Base-by-base conservation (phyloP, 92 coral and sea anemone species). In the Diadumene lineata region DNA sequence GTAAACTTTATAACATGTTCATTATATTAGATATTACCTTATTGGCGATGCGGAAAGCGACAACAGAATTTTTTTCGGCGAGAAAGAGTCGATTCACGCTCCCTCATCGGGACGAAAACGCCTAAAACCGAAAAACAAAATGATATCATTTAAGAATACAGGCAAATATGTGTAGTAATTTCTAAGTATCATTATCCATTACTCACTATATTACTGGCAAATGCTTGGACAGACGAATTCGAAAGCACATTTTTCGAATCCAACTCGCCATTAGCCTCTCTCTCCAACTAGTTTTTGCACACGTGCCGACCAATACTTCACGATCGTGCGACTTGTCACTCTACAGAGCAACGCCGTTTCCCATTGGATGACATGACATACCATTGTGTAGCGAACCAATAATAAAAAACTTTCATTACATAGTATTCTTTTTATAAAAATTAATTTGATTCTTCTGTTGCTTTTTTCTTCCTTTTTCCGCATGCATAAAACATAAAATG, bases 51-150 rank as follows among this genome's bases (percentile, higher is more conserved):
- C 66, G 8, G 31, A 72, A 56, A 56, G 48, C 53, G 51, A 56
- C 64, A 56, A 72, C 77, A 72, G 77, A 72, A 72, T 6, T 57
- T 33, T 4, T 15, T 34, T 31, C 53, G 33, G 57, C 56, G 77
- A 21, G 18, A 16, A 9, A 23, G 19, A 4, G 28, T 60, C 11
- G 38, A 28, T 1, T 28, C 22, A 22, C 43, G 34, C 43, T 62
- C 68, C 68, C 68, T 62, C 68, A 62, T 62, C 15, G 18, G 68
- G 68, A 19, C 28, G 29, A 28, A 28, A 62, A 62, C 68, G 68
- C 68, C 68, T 62, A 31, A 28, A 62, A 15, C n/a, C 28, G 2
- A 62, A 28, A 30, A 1, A 62, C 38, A 28, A 62, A 62, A 28
- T 27, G 29, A 22, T 58, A 15, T 53, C 17, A 8, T 53, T 21